phyloP scores from a whole-genome alignment of 2,888 invertebrate genomes.

The Chymomyza amoena region DNA sequence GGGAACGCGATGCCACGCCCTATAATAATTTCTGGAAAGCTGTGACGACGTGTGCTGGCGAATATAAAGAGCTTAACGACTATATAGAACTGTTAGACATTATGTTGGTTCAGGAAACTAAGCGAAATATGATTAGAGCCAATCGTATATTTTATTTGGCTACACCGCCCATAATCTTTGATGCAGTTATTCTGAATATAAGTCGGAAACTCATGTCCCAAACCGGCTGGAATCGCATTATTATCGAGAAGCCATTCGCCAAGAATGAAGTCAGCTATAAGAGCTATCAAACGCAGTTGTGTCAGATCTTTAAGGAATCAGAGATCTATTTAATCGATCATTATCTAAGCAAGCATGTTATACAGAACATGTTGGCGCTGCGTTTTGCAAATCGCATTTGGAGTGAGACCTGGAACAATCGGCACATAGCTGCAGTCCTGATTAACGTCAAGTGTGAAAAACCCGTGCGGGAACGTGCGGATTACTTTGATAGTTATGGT shows the following conservation, averaged over 20 bases:
- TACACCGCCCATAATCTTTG: constrained; percentile 47
- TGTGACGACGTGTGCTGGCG: constrained; percentile 43
- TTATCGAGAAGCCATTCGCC: constrained; percentile 59
- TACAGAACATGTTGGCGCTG: constrained; percentile 50
- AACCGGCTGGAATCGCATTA: constrained; percentile 49
- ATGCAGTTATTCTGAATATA: constrained; percentile 41
- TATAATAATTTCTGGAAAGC: constrained; percentile 56
- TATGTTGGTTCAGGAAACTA: constrained; percentile 47
- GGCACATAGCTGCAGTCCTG: constrained; percentile 53
- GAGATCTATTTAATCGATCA: constrained; percentile 63
- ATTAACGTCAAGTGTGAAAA: constrained; percentile 47
- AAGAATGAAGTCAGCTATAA: constrained; percentile 42
- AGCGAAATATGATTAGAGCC: constrained; percentile 36
- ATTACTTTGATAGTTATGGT: constrained; percentile 54
- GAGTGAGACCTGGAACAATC: constrained; percentile 51
- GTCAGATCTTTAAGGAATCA: constrained; percentile 53
- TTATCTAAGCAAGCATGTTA: constrained; percentile 43
- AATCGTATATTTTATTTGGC: constrained; percentile 60
- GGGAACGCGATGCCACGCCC: constrained; percentile 37
- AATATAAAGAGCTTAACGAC: constrained; percentile 39
- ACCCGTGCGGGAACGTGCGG: constrained; percentile 44
- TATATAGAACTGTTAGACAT: constrained; percentile 22
- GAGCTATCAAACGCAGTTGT: constrained; percentile 45
- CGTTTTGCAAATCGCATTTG: constrained; percentile 55
- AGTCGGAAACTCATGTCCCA: constrained; percentile 42